These are phyloP conservation scores for Microcebus ravelobensis DNA, from an alignment of 2,113 vertebrate species.

Conservation along the genomic window DNA sequence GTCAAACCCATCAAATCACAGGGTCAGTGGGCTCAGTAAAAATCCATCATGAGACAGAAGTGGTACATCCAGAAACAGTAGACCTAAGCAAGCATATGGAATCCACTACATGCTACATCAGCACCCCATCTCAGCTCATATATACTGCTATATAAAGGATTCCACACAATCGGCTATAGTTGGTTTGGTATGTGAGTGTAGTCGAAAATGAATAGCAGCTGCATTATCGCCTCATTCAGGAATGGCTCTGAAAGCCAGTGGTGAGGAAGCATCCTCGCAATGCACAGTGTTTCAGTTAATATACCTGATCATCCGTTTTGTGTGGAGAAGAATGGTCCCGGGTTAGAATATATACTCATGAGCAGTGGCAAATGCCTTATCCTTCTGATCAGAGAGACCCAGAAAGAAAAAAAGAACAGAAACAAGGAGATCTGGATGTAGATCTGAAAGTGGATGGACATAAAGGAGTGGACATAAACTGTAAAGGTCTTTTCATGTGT, in stretches of 20 bases:
- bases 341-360: neutral
- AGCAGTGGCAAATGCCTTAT: neutral
- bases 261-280: neutral
- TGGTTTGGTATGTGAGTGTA: neutral
- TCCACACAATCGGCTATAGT: neutral
- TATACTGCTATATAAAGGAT: neutral
- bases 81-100: neutral
- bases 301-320: neutral
- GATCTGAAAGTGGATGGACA: neutral
- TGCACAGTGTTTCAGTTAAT: neutral
- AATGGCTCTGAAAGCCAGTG: neutral
- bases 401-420: neutral
- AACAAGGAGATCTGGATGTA: neutral
- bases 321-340: neutral
- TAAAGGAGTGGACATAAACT: neutral
- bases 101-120: neutral
- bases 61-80: neutral
- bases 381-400: neutral
- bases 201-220: neutral
- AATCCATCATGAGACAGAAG: neutral
- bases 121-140: neutral
- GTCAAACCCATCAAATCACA: neutral
- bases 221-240: neutral
- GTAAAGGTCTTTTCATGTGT: neutral
- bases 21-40: neutral